These are phyloP conservation scores for Alouatta palliata DNA, from an alignment of 2,113 vertebrate genomes.

Conservation along the genomic window DNA sequence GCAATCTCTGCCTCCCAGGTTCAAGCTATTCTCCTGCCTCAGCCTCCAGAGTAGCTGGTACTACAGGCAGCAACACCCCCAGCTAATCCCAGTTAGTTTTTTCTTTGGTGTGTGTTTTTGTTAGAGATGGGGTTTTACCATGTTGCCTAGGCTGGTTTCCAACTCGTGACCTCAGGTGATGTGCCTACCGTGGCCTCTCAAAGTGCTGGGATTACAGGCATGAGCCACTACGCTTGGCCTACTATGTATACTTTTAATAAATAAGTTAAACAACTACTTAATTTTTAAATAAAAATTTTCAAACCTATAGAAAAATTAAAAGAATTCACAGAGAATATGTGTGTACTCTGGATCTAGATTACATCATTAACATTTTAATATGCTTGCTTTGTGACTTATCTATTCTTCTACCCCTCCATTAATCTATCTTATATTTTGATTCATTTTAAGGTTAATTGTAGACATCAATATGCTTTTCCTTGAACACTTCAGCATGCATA, in stretches of 20 bases:
- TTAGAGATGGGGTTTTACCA: no score
- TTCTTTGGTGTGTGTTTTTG: no score
- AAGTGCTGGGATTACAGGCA: no score
- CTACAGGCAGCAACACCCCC: no score
- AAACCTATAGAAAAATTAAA: neutral
- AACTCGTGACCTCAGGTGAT: no score
- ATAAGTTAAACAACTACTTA: neutral
- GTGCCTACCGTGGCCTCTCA: no score
- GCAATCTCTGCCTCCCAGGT: no score
- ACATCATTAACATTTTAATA: neutral
- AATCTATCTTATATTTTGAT: neutral
- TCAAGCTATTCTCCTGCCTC: no score
- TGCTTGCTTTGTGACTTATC: neutral
- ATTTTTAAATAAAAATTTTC: slow-evolving; percentile 7
- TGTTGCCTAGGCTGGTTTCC: no score
- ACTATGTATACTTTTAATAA: neutral
- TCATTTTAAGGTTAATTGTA: neutral
- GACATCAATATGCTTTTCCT: neutral
- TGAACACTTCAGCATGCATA: neutral
- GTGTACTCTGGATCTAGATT: neutral
- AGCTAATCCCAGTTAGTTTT: no score
- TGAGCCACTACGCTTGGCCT: no score
- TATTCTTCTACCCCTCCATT: neutral
- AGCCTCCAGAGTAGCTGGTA: no score
- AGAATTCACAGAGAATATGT: neutral